Percentiles rank a stretch among this genome's conserved stretches.
Evolutionary conservation across 2,888 invertebrate species (phyloP).

Genomic region (Mechanitis messenoides): DNA sequence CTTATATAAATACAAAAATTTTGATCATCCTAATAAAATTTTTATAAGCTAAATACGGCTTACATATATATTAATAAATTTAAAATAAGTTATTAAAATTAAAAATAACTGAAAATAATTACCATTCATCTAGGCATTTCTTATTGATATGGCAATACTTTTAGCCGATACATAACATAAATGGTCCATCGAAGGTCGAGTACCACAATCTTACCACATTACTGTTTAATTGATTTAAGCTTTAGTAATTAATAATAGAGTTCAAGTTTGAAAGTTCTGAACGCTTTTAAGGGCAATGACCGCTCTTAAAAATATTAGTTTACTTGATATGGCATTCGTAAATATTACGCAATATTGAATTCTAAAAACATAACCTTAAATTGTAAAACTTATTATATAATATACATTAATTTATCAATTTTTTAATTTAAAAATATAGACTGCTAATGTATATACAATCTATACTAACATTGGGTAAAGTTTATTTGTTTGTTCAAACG

Average conservation of each 20-base stretch:
- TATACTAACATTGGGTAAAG: too few relatives aligned
- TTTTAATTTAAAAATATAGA: too few relatives aligned
- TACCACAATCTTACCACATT: slow-evolving; percentile 23
- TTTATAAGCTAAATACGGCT: too few relatives aligned
- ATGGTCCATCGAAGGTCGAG: slow-evolving; percentile 29
- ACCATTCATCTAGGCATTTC: slow-evolving; percentile 2
- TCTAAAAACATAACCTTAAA: too few relatives aligned
- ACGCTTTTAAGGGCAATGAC: neutral
- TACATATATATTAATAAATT: too few relatives aligned
- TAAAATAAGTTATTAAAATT: neutral
- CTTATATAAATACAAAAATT: too few relatives aligned
- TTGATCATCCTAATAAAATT: too few relatives aligned
- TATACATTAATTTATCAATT: too few relatives aligned
- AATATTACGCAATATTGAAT: neutral
- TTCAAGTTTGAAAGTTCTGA: slow-evolving; percentile 2
- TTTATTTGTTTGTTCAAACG: too few relatives aligned
- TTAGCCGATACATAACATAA: slow-evolving; percentile 19
- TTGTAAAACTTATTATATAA: too few relatives aligned
- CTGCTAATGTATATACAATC: too few relatives aligned
- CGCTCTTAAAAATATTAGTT: neutral
- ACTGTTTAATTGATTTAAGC: slow-evolving; percentile 13
- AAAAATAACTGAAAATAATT: neutral
- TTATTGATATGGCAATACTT: slow-evolving; percentile 13
- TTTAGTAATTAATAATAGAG: neutral
- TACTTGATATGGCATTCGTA: neutral